Conservation (phyloP, 2,888 invertebrate genomes). For the Protophormia terraenovae region DNA sequence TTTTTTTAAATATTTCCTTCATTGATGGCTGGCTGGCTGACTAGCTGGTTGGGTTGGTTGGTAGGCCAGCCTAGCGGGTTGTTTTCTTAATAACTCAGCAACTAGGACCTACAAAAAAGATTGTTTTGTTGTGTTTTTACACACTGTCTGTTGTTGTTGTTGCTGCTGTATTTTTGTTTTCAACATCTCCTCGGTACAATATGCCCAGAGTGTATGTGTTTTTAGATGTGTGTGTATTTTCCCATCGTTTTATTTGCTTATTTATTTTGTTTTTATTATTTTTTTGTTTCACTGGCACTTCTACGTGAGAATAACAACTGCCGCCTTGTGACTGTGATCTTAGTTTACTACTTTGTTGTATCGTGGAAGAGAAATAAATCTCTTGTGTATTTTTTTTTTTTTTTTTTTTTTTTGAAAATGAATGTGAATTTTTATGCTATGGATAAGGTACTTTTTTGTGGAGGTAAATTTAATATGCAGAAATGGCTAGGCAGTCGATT, state of each 20-base stretch:
- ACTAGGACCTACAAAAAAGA: slow-evolving; percentile 55
- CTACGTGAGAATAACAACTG: slow-evolving; percentile 66
- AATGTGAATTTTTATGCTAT: slow-evolving; percentile 9
- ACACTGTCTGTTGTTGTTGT: slow-evolving; percentile 50
- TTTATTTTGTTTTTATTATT: slow-evolving; percentile 49
- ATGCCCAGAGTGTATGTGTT: slow-evolving; percentile 11
- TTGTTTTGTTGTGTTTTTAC: slow-evolving; percentile 32
- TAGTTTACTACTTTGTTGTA: slow-evolving; percentile 54
- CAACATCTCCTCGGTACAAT: slow-evolving; percentile 52
- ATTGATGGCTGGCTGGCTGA: slow-evolving; percentile 46
- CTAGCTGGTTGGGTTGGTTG: slow-evolving; percentile 32
- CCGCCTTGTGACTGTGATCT: slow-evolving; percentile 62
- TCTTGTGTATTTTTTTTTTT: neutral
- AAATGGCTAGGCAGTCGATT: too few species aligned
- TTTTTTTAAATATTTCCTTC: slow-evolving; percentile 51
- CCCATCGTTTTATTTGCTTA: slow-evolving; percentile 64
- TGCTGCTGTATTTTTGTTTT: slow-evolving; percentile 72
- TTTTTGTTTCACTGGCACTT: slow-evolving; percentile 56
- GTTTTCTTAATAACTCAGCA: slow-evolving; percentile 62
- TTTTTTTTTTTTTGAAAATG: neutral
- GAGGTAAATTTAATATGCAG: too few species aligned
- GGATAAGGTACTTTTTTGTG: neutral
- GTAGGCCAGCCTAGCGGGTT: slow-evolving; percentile 55
- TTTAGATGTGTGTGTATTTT: slow-evolving; percentile 60
- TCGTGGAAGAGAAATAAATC: slow-evolving; percentile 17